Percentiles rank a stretch among this genome's conserved stretches.
These are phyloP conservation scores for Coccyzus lansbergi DNA, from an alignment of 2,797 vertebrate species.

Conservation along the genomic window DNA sequence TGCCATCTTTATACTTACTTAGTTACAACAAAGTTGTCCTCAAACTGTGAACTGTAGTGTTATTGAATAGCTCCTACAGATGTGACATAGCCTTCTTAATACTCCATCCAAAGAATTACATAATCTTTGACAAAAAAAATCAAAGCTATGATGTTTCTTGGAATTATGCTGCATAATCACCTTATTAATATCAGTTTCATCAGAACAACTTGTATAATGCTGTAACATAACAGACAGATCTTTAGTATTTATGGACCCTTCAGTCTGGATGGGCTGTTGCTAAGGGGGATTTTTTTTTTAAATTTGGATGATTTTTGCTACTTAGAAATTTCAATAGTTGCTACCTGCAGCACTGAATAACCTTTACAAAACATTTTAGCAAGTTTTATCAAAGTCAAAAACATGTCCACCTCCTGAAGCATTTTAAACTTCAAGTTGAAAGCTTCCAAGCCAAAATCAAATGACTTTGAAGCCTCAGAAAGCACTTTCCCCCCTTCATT, in stretches of 20 bases:
- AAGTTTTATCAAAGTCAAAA: not conserved
- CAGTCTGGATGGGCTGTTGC: not conserved
- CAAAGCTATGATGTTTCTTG: not conserved
- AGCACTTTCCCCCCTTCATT: not conserved
- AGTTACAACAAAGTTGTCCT: not conserved
- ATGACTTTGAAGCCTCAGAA: not conserved
- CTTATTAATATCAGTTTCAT: not conserved
- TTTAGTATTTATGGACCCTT: not conserved
- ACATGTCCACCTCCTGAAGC: not conserved
- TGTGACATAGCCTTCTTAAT: rapidly evolving
- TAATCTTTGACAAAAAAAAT: not conserved
- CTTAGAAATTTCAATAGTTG: not conserved
- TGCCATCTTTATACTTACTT: not conserved
- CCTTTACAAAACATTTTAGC: not conserved
- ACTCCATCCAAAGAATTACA: not conserved
- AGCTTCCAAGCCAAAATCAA: not conserved
- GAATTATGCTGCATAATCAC: not conserved
- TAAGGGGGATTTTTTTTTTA: not conserved
- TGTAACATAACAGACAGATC: not conserved
- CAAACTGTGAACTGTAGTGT: not conserved
- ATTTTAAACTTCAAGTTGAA: not conserved
- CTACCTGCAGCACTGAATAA: not conserved
- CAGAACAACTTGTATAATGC: not conserved
- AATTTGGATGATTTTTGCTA: not conserved
- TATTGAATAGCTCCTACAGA: not conserved